Percentiles rank a stretch among this genome's conserved stretches.
Evolutionary conservation across 2,113 vertebrate species (phyloP).

Genomic region (Hiodon alosoides): DNA sequence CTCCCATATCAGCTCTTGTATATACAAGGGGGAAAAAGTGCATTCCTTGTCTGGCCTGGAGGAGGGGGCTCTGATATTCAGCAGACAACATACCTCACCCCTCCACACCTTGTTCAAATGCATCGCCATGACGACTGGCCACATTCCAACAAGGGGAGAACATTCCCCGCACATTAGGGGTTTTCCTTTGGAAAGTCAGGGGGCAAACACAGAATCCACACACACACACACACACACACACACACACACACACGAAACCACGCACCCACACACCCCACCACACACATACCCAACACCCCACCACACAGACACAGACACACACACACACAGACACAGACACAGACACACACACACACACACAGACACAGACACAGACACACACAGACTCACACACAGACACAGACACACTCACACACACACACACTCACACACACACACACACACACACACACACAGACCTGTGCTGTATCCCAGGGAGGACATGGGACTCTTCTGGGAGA

Average conservation of each 20-base stretch:
- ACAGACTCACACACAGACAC: not conserved
- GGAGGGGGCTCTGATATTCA: conserved; percentile 31
- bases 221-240: not conserved
- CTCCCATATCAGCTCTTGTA: no score
- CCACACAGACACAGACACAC: not conserved
- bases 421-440: conserved; percentile 18
- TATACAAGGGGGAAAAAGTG: not conserved
- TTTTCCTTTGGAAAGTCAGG: no score
- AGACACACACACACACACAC: conserved; percentile 1
- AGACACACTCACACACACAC: not conserved
- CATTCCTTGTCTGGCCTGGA: conserved; percentile 38
- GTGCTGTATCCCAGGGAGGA: conserved; percentile 63
- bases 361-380: not conserved
- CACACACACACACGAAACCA: not conserved
- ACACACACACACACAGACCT: conserved; percentile 42
- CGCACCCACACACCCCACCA: no score
- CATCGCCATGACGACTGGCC: conserved; percentile 50
- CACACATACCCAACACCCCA: no score
- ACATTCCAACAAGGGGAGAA: conserved; percentile 5
- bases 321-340: not conserved
- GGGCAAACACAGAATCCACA: not conserved
- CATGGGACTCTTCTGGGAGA: conserved; percentile 64
- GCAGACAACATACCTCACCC: not conserved
- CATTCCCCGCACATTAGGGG: conserved; percentile 15
- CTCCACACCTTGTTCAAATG: conserved; percentile 28